Base-by-base conservation (phyloP, 92 coral and sea anemone species). In the Phenganax marumi region DNA sequence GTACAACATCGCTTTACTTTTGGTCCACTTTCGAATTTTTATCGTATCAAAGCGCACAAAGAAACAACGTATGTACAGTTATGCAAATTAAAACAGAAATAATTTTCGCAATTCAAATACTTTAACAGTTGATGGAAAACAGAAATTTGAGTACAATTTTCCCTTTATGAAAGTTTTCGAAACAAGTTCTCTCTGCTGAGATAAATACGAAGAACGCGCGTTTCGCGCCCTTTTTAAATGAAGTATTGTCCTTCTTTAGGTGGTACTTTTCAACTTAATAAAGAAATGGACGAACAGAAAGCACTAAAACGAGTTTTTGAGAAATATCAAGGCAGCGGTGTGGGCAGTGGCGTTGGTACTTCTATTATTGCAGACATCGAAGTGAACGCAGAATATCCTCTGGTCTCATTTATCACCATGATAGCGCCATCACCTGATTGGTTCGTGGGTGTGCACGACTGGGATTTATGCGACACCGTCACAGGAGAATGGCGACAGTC, bases 381-480 rank as follows among this genome's bases (percentile, higher is more conserved):
- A 60, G 87, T 84, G 52, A 75, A 19, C 65, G 73, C 39, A 8
- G 70, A 70, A 8, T 81, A 70, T 54, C 85, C 85, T 52, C 51
- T 81, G 2, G 85, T 81, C 54, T 81, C 85, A 26, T 75, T 81
- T 69, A 81, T 82, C 19, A 70, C 85, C 8, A 82, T 82, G 80
- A 54, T 71, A 12, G 80, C 85, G 3, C 85, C 85, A 18, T 82
- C 85, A 17, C 85, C 85, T 18, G 85, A 82, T 56, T 82, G 85
- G 85, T 55, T 56, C 66, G 80, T 82, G 54, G 85, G 85, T 70
- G 85, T 82, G 16, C 80, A 71, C 54, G 85, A 82, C 49, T 39
- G 23, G 0, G 24, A 82, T 48, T 69, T 82, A 12, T 82, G 85
- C 65, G 75, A 55, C 39, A 77, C 56, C 46, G 51, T 64, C 24